Evolutionary conservation across 2,113 vertebrate species (phyloP).

Genomic region (Thymallus thymallus): DNA sequence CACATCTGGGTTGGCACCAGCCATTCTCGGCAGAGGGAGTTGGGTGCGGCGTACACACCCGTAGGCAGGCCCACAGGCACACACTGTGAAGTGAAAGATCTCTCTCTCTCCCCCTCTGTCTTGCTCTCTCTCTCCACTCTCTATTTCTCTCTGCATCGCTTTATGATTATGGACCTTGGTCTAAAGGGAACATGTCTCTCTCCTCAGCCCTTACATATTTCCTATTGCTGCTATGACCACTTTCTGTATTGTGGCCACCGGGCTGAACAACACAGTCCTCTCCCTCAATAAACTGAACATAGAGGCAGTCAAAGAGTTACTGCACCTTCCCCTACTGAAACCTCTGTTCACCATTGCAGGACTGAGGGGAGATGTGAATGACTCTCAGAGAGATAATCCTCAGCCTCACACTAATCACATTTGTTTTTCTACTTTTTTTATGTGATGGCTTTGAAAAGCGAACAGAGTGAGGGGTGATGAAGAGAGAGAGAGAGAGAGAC

Average conservation of each 20-base stretch:
- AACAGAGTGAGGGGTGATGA: slow-evolving; percentile 42
- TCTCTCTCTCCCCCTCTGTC: too few species aligned
- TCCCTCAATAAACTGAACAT: slow-evolving; percentile 9
- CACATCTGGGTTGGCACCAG: slow-evolving; percentile 71
- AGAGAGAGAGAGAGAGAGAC: slow-evolving; percentile 55
- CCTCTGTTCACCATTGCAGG: slow-evolving; percentile 35
- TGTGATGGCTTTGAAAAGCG: slow-evolving; percentile 31
- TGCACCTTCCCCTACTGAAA: slow-evolving; percentile 37
- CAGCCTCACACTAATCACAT: slow-evolving; percentile 61
- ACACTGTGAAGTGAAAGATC: not conserved
- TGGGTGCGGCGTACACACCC: not conserved
- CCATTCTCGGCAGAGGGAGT: not conserved
- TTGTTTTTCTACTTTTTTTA: slow-evolving; percentile 50
- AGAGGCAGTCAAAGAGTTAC: slow-evolving; percentile 1
- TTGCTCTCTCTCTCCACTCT: too few species aligned
- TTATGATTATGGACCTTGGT: too few species aligned
- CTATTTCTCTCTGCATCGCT: too few species aligned
- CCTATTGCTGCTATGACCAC: too few species aligned
- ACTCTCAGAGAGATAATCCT: slow-evolving; percentile 64
- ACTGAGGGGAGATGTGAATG: slow-evolving; percentile 68
- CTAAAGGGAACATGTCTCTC: too few species aligned
- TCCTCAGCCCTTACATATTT: too few species aligned
- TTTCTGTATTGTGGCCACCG: too few species aligned
- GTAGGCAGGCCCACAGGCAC: not conserved
- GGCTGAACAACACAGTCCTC: too few species aligned